Evolutionary conservation across 2,888 invertebrate genomes (phyloP), one percentile per base, ranked within the genome.

Genomic region (Stegana nigrithorax): DNA sequence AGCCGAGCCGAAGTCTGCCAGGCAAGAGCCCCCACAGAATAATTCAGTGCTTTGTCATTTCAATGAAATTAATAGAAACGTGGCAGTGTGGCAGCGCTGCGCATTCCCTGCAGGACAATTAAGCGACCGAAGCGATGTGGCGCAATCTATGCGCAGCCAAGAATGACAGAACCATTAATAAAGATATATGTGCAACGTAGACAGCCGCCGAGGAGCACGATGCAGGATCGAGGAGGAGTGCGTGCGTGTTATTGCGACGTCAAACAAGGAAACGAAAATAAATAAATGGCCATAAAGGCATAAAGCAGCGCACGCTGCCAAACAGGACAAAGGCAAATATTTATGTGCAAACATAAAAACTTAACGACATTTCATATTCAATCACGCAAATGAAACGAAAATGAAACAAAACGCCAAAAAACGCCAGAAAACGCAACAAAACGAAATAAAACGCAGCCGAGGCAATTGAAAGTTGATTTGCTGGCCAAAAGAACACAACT

Each of bases 301-400:
- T n/a, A n/a, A n/a, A n/a, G n/a, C n/a, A n/a, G n/a, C n/a, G n/a
- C n/a, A n/a, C n/a, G n/a, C n/a, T 5, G 47, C 23, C 47, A 47
- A 53, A 53, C 39, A 57, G 66, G 67, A 73, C 64, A 64, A 68
- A 67, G 56, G 60, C 64, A 73, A 78, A 74, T 73, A 78, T 75
- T 75, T 78, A 75, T 74, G 78, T 64, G 59, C 66, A 56, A 63
- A 63, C 75, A 75, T 75, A 76, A 76, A 78, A 74, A 78, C 73
- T 75, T 78, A 76, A 78, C 71, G 77, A 78, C 75, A 71, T 78
- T 74, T 74, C 60, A 75, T 67, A 76, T 78, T 75, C 74, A 74
- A 76, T 72, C 74, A 66, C 59, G 45, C 47, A n/a, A n/a, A 39
- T 26, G 45, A 51, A 56, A 23, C 60, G 45, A 64, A 14, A 32